Evolutionary conservation across 2,797 vertebrate genomes (phyloP).

Genomic region (Sebastes trivittatus): DNA sequence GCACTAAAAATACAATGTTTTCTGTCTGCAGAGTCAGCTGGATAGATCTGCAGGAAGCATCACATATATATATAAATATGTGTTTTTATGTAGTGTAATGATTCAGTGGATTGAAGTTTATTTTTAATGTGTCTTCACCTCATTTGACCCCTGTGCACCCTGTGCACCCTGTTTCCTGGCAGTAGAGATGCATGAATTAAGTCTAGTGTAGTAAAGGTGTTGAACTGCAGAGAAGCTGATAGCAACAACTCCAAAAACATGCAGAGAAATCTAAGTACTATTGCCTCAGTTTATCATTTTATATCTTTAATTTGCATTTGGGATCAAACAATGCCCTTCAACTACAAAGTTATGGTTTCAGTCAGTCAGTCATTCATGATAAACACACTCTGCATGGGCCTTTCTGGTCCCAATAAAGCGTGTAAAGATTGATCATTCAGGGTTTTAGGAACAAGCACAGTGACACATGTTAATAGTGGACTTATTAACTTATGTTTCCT

Average conservation of each 20-base stretch:
- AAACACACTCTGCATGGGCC: not conserved
- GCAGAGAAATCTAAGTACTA: not conserved
- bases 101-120: not conserved
- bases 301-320: not conserved
- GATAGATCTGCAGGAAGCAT: not conserved
- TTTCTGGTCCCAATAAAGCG: not conserved
- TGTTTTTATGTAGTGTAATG: not conserved
- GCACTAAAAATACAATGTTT: not conserved
- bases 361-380: not conserved
- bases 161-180: not conserved
- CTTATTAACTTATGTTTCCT: slow-evolving; percentile 61
- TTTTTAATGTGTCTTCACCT: slow-evolving; percentile 28
- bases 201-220: not conserved
- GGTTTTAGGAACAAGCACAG: not conserved
- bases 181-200: not conserved
- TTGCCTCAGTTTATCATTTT: not conserved
- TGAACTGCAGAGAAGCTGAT: not conserved
- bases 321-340: not conserved
- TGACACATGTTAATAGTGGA: slow-evolving; percentile 35
- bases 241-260: not conserved
- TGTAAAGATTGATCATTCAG: not conserved
- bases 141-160: slow-evolving; percentile 50
- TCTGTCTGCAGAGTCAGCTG: not conserved
- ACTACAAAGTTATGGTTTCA: not conserved
- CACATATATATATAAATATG: not conserved